Conservation (phyloP, 2,113 vertebrate genomes). For the Indri indri region DNA sequence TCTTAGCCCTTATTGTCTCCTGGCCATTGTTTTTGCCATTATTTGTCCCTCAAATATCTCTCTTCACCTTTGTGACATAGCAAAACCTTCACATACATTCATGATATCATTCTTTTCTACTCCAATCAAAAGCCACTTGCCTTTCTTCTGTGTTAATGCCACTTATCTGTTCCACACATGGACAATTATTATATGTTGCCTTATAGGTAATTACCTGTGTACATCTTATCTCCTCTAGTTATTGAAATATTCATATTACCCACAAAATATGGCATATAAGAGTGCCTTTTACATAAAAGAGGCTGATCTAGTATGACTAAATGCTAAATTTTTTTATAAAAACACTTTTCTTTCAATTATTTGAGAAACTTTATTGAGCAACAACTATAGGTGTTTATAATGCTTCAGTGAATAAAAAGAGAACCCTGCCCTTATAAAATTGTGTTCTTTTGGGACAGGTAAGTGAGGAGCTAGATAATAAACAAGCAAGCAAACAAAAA, state of each 20-base stretch:
- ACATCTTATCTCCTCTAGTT: not conserved
- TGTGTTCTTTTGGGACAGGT: not conserved
- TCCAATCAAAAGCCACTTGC: not conserved
- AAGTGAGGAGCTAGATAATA: not conserved
- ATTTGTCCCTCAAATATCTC: not conserved
- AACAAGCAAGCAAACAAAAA: not conserved
- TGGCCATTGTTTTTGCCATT: not conserved
- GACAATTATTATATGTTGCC: not conserved
- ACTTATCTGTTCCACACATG: not conserved
- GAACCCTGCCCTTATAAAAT: not conserved
- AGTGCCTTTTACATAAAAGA: not conserved
- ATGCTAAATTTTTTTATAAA: not conserved
- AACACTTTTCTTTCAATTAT: not conserved
- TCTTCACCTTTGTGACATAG: not conserved
- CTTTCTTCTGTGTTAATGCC: not conserved
- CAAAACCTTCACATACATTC: not conserved
- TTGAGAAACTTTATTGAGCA: not conserved
- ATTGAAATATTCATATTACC: not conserved
- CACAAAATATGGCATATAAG: not conserved
- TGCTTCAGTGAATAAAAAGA: conserved; percentile 5
- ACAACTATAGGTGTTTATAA: not conserved
- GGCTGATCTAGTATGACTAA: not conserved
- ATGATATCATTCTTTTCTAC: not conserved
- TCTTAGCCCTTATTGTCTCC: not conserved
- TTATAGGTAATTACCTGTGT: not conserved